phyloP scores from a whole-genome alignment of 2,888 invertebrate species.

The Agrochola lychnidis region DNA sequence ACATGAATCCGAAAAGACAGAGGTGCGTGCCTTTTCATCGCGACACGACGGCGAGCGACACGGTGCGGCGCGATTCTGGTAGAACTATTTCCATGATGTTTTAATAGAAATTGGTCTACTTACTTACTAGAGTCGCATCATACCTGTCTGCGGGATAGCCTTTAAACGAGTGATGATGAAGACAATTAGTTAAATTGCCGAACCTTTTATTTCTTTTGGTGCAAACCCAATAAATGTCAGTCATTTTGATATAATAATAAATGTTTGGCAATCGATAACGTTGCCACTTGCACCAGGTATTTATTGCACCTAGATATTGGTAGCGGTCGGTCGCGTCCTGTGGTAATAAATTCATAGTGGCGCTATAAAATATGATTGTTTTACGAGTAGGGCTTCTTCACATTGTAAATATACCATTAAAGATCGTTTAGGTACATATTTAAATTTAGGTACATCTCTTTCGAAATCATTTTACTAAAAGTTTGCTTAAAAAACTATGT shows the following conservation, averaged over 20 bases:
- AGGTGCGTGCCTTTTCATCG: too few relatives aligned
- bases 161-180: too few relatives aligned
- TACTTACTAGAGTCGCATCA: too few relatives aligned
- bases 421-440: neutral
- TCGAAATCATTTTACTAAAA: neutral
- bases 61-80: too few relatives aligned
- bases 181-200: too few relatives aligned
- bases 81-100: too few relatives aligned
- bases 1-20: too few relatives aligned
- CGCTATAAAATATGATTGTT: slow-evolving; percentile 8
- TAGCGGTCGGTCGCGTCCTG: neutral
- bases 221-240: slow-evolving; percentile 14
- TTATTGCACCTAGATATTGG: slow-evolving; percentile 23
- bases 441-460: neutral
- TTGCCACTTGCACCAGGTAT: slow-evolving; percentile 17
- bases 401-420: neutral
- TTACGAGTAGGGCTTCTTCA: neutral
- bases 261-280: slow-evolving; percentile 38
- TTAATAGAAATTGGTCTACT: too few relatives aligned
- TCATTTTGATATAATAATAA: slow-evolving; percentile 16
- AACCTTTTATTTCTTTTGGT: neutral
- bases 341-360: slow-evolving; percentile 24
- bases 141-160: too few relatives aligned
- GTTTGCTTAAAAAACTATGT: neutral
- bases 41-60: too few relatives aligned